phyloP scores from a whole-genome alignment of 1,140 invertebrate species.

The Magallana angulata region DNA sequence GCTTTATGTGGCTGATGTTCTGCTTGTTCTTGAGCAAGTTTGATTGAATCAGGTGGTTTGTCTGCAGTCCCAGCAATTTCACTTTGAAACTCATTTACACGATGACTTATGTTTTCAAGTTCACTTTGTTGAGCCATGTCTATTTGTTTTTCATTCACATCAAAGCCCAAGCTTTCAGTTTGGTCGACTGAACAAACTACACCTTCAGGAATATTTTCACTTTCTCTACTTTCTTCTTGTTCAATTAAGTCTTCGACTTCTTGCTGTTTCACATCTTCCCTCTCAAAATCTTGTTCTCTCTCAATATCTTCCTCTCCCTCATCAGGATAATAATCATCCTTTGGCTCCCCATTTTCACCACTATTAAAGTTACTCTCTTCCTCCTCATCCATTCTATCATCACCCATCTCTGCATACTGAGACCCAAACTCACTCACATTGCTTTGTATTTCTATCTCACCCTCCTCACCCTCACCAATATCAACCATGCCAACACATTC shows the following conservation, averaged over 20 bases:
- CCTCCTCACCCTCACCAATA: slow-evolving; percentile 13
- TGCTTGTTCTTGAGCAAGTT: background rate
- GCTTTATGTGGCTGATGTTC: slow-evolving; percentile 3
- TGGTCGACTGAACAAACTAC: background rate
- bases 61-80: background rate
- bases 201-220: background rate
- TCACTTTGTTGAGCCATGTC: background rate
- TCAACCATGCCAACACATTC: background rate
- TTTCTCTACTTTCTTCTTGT: background rate
- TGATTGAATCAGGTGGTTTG: background rate
- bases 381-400: slow-evolving; percentile 32
- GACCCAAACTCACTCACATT: slow-evolving; percentile 22
- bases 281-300: slow-evolving; percentile 29
- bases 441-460: slow-evolving; percentile 27
- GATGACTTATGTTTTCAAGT: background rate
- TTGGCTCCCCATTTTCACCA: slow-evolving; percentile 20
- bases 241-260: background rate
- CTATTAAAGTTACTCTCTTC: slow-evolving; percentile 13
- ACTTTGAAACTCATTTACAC: background rate
- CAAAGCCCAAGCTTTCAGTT: background rate
- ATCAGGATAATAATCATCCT: slow-evolving; percentile 7
- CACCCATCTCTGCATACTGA: slow-evolving; percentile 29
- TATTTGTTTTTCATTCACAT: background rate
- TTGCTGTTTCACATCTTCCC: slow-evolving; percentile 18
- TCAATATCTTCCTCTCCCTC: slow-evolving; percentile 15